Conservation (phyloP, 2,797 vertebrate species). For the Thalassophryne amazonica region DNA sequence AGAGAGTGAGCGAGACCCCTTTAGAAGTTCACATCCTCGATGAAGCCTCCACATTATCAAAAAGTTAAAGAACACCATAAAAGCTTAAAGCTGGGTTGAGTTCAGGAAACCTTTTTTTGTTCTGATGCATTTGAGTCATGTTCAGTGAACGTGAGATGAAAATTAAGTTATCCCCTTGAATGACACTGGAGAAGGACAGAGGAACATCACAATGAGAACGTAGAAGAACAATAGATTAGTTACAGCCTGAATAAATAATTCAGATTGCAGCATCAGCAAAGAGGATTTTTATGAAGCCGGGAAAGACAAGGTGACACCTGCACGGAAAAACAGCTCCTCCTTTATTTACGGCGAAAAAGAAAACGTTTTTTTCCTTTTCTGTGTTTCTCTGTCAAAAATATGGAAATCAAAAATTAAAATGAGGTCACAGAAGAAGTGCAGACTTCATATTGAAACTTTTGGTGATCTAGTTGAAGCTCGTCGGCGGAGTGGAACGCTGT, state of each 20-base stretch:
- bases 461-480: constrained; percentile 2
- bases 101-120: too few relatives aligned
- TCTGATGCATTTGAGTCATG: background rate
- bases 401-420: constrained; percentile 8
- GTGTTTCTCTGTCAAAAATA: constrained; percentile 1
- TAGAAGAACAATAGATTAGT: constrained; percentile 37
- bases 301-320: constrained; percentile 58
- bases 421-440: background rate
- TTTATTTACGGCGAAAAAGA: constrained; percentile 3
- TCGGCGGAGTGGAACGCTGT: constrained; percentile 1
- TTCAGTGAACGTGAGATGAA: constrained; percentile 2
- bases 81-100: too few relatives aligned
- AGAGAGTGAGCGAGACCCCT: too few relatives aligned
- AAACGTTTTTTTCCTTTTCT: background rate
- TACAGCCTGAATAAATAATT: constrained; percentile 59
- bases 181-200: constrained; percentile 27
- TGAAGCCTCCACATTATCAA: too few relatives aligned
- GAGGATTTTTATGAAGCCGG: constrained; percentile 38
- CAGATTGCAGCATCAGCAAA: constrained; percentile 52
- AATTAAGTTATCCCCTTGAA: constrained; percentile 1
- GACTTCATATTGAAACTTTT: background rate
- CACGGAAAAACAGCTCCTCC: constrained; percentile 15
- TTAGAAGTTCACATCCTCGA: too few relatives aligned
- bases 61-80: too few relatives aligned
- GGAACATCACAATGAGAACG: constrained; percentile 12